Conservation (phyloP, 2,113 vertebrate genomes). For the Seriola quinqueradiata region DNA sequence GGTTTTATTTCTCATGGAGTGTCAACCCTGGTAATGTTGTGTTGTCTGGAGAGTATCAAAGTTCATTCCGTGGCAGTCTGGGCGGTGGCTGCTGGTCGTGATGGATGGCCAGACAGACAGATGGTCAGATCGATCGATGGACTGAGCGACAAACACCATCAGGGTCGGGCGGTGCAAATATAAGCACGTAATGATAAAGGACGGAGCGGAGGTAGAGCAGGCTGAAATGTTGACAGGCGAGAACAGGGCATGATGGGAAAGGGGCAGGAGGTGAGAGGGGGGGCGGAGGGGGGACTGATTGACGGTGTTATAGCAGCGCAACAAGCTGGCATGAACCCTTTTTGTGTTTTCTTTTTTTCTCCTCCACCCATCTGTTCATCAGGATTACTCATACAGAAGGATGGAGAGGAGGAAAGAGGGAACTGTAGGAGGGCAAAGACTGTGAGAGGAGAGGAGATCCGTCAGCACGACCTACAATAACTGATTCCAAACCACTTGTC, state of each 20-base stretch:
- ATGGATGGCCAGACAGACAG: slow-evolving; percentile 4
- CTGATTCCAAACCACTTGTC: slow-evolving; percentile 38
- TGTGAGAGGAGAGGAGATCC: slow-evolving; percentile 13
- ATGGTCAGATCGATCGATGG: not conserved
- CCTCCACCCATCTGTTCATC: slow-evolving; percentile 73
- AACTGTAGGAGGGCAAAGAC: slow-evolving; percentile 33
- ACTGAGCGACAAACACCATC: not conserved
- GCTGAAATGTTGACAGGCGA: slow-evolving; percentile 48
- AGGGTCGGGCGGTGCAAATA: not conserved
- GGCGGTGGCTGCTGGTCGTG: not conserved
- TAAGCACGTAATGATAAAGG: slow-evolving; percentile 8
- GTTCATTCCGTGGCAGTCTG: not conserved
- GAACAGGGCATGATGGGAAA: slow-evolving; percentile 32
- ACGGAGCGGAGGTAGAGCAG: slow-evolving; percentile 13
- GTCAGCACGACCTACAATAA: slow-evolving; percentile 15
- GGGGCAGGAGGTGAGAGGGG: slow-evolving; percentile 44
- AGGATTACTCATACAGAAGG: slow-evolving; percentile 68
- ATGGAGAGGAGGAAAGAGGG: slow-evolving; percentile 29
- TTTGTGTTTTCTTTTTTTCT: slow-evolving; percentile 37
- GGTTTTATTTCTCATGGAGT: not conserved
- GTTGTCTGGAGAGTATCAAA: not conserved
- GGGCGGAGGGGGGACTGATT: slow-evolving; percentile 58
- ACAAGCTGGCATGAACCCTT: slow-evolving; percentile 65
- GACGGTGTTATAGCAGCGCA: slow-evolving; percentile 55
- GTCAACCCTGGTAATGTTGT: not conserved